These are phyloP conservation scores for Probaryconus sp. DNA, from an alignment of 1,140 invertebrate genomes.

Conservation along the genomic window DNA sequence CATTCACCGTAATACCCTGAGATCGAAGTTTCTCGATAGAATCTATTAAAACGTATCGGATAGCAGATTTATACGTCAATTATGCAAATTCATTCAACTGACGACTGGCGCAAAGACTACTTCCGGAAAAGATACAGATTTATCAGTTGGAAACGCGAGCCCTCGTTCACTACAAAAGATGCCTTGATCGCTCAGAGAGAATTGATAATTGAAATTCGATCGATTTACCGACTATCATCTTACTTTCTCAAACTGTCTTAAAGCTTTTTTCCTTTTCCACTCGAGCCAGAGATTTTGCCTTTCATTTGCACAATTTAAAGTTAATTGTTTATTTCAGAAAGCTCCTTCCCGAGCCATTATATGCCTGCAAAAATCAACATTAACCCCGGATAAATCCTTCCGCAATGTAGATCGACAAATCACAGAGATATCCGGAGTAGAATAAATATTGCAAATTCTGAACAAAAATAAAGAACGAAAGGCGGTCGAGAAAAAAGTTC, in stretches of 20 bases:
- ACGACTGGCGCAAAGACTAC: conserved; percentile 22
- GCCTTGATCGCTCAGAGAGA: conserved; percentile 19
- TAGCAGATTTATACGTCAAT: conserved; percentile 42
- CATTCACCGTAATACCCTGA: conserved; percentile 24
- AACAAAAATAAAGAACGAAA: conserved; percentile 28
- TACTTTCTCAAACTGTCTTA: conserved; percentile 26
- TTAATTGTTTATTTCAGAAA: conserved; percentile 36
- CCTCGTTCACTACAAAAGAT: conserved; percentile 34
- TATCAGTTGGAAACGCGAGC: conserved; percentile 11
- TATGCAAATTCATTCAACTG: conserved; percentile 43
- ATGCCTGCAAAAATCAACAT: no score
- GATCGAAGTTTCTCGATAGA: conserved; percentile 30
- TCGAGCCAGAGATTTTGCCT: conserved; percentile 10
- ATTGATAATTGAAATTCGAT: conserved; percentile 51
- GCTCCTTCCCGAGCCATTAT: no score
- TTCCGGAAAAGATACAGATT: conserved; percentile 35
- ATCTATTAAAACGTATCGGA: conserved; percentile 46
- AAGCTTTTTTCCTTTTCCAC: conserved; percentile 29
- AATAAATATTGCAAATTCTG: no score
- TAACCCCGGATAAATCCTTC: no score
- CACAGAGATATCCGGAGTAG: no score
- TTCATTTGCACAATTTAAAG: conserved; percentile 40
- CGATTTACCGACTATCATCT: conserved; percentile 28
- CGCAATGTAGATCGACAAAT: no score
- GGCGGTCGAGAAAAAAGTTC: no score